Evolutionary conservation across 1,140 invertebrate species (phyloP).

Genomic region (Potamilus streckersoni): DNA sequence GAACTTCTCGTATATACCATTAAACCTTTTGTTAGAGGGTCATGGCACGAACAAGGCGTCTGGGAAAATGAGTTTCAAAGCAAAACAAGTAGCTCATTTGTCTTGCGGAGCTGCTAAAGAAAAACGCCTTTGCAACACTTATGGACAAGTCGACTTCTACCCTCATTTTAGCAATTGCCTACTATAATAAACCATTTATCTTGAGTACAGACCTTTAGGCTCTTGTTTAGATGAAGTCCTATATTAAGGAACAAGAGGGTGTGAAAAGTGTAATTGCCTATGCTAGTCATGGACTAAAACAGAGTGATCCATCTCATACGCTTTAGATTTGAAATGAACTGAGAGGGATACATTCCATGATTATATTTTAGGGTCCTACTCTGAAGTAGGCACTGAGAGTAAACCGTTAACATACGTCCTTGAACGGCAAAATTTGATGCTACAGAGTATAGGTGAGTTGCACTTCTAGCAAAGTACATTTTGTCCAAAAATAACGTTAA

Average conservation of each 20-base stretch:
- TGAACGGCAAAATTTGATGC: constrained; percentile 22
- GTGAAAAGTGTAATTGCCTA: constrained; percentile 33
- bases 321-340: constrained; percentile 9
- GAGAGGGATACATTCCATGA: constrained; percentile 25
- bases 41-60: constrained; percentile 20
- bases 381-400: constrained; percentile 25
- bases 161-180: constrained; percentile 37
- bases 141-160: constrained; percentile 22
- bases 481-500: constrained; percentile 27
- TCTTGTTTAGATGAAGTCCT: constrained; percentile 50
- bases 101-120: constrained; percentile 13
- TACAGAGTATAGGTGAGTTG: constrained; percentile 16
- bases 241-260: constrained; percentile 41
- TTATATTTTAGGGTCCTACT: constrained; percentile 23
- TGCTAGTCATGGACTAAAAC: constrained; percentile 14
- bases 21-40: constrained; percentile 34
- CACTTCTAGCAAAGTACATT: constrained; percentile 12
- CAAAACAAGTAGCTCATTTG: not conserved
- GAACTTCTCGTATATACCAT: constrained; percentile 8
- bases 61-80: no score
- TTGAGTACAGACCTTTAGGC: constrained; percentile 32
- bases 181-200: constrained; percentile 29
- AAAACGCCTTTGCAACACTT: constrained; percentile 30
- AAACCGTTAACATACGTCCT: constrained; percentile 23
- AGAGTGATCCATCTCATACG: constrained; percentile 16